Conservation (phyloP, 2,113 vertebrate species). For the Larimichthys polyactis region DNA sequence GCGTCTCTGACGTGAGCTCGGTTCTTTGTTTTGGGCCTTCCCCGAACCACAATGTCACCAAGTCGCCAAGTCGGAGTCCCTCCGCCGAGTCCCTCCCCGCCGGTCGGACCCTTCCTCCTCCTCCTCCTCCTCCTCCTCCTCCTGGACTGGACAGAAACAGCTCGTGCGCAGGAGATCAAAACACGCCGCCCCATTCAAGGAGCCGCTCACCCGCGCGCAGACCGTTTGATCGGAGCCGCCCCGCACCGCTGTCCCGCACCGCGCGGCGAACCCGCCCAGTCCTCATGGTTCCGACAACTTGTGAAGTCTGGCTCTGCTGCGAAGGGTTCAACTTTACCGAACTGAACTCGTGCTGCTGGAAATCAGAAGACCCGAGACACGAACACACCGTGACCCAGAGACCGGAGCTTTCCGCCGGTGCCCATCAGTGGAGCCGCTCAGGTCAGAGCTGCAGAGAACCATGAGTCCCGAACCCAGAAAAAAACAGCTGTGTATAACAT, state of each 20-base stretch:
- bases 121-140: no score
- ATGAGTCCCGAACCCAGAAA: conserved; percentile 50
- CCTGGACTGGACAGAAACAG: neutral
- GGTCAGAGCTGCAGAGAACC: conserved; percentile 38
- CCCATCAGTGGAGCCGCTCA: conserved; percentile 10
- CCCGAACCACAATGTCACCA: conserved; percentile 31
- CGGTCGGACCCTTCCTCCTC: conserved; percentile 58
- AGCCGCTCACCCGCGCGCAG: neutral
- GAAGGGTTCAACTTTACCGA: conserved; percentile 47
- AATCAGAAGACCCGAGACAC: neutral
- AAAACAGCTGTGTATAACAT: conserved; percentile 80
- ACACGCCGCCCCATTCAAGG: conserved; percentile 35
- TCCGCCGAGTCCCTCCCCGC: conserved; percentile 55
- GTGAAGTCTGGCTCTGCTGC: neutral
- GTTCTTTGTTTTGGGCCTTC: conserved; percentile 48
- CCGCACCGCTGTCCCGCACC: conserved; percentile 10
- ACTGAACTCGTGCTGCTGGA: conserved; percentile 39
- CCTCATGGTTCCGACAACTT: conserved; percentile 22
- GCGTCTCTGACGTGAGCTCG: conserved; percentile 12
- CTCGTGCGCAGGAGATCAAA: conserved; percentile 19
- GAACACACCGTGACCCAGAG: neutral
- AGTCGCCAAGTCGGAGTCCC: conserved; percentile 38
- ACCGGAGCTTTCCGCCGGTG: neutral
- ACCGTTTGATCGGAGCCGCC: conserved; percentile 11
- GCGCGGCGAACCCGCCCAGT: conserved; percentile 18